These are phyloP conservation scores for Acipenser transmontanus DNA, from an alignment of 2,797 vertebrate genomes.

Conservation along the genomic window DNA sequence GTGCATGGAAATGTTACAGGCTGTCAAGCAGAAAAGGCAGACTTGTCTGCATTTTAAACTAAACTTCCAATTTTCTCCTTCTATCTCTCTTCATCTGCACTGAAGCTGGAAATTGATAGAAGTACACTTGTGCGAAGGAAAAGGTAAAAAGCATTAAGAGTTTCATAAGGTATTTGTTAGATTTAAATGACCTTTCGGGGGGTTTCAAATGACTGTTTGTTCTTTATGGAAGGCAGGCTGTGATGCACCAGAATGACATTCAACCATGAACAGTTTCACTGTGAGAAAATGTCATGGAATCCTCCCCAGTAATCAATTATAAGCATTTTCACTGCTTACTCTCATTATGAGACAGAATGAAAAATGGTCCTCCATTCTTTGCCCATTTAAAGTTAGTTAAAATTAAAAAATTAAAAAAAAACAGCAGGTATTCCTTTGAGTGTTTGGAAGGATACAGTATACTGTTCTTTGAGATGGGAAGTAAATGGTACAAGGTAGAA, in stretches of 20 bases:
- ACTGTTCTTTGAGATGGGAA: constrained; percentile 29
- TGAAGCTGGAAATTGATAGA: constrained; percentile 82
- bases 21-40: constrained; percentile 83
- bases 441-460: constrained; percentile 18
- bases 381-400: constrained; percentile 35
- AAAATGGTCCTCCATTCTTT: constrained; percentile 46
- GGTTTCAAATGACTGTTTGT: constrained; percentile 30
- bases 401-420: constrained; percentile 33
- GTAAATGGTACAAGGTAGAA: constrained; percentile 35
- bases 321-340: constrained; percentile 46
- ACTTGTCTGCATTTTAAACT: constrained; percentile 87
- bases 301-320: constrained; percentile 39
- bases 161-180: constrained; percentile 54
- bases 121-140: constrained; percentile 55
- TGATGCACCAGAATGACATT: constrained; percentile 35
- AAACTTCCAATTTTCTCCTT: constrained; percentile 62
- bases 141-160: constrained; percentile 47
- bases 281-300: constrained; percentile 41
- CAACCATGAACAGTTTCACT: constrained; percentile 35
- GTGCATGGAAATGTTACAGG: constrained; percentile 85
- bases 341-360: constrained; percentile 49
- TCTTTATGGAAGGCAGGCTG: constrained; percentile 34
- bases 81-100: constrained; percentile 66
- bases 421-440: constrained; percentile 26
- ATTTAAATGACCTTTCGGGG: constrained; percentile 46